Base-by-base conservation (phyloP, 2,888 invertebrate species). In the Napeogenes sylphis region DNA sequence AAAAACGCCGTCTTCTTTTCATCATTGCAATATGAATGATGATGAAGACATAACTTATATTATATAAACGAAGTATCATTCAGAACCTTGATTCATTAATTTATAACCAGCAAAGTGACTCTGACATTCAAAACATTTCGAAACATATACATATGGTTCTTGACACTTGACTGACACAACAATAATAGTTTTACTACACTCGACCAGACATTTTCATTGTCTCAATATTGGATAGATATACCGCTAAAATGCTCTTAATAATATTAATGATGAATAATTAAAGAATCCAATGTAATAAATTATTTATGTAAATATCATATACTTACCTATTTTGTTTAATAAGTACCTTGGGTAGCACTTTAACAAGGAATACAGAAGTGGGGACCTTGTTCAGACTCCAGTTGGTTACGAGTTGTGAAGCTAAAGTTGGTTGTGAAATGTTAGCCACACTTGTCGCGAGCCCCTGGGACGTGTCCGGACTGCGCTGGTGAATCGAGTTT, bases 391-490 rank as follows among this genome's bases (percentile, higher is more conserved):
- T 58, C 55, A 59, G 59, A 65, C 53, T 53, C 53, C 57, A 55
- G 63, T 51, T 51, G 51, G 51, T 63, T 65, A 58, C 46, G 58
- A 65, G 62, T 59, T 65, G 56, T 45, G 56, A 61, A 58, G 62
- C 45, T 58, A n/a, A 63, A 68, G 65, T 68, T 65, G 51, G 62
- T 65, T 56, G 58, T 59, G 61, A 59, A 51, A 57, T 61, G 62
- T 64, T 57, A 61, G 58, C 21, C 61, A 47, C 61, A 63, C 64
- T 62, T 56, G 67, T 62, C 62, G 35, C 46, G 45, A 6, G 21
- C 56, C 58, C 57, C 45, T 5, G 61, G 62, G 47, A 58, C 55
- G 45, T 60, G 62, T 57, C 32, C 51, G 54, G 54, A 56, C 55
- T 45, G 32, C 55, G 55, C 33, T 35, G 55, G 33, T 56, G 54